These are phyloP conservation scores for Peromyscus polionotus DNA, from an alignment of 2,113 vertebrate species.

Conservation along the genomic window DNA sequence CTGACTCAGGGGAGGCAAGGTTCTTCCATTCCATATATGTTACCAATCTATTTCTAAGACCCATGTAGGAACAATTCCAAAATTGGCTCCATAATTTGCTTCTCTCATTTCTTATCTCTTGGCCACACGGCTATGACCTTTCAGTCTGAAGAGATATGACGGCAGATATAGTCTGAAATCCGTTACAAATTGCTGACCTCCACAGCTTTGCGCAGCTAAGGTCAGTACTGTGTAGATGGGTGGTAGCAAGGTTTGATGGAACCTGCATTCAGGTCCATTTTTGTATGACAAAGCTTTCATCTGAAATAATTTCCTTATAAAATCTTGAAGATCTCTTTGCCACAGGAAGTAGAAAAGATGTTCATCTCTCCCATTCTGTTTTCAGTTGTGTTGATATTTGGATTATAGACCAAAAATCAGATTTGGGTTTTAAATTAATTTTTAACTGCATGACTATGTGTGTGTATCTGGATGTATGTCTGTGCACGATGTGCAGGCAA, in stretches of 20 bases:
- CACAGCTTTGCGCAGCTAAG: background rate
- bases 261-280: background rate
- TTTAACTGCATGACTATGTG: background rate
- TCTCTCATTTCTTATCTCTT: background rate
- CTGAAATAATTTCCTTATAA: background rate
- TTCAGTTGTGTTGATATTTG: background rate
- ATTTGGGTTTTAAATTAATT: background rate
- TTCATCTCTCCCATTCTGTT: background rate
- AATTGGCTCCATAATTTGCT: constrained; percentile 25
- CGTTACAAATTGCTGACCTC: background rate
- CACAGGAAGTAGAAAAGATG: background rate
- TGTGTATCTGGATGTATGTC: background rate
- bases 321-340: background rate
- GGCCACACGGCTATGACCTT: background rate
- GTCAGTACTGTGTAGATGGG: background rate
- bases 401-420: background rate
- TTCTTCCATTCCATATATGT: background rate
- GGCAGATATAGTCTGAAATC: background rate
- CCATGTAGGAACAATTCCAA: constrained; percentile 26
- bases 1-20: background rate
- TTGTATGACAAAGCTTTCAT: constrained; percentile 7
- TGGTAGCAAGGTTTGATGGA: background rate
- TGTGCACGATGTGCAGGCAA: no score
- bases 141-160: background rate
- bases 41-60: constrained; percentile 59